Conservation (phyloP, 92 coral and sea anemone species). For the Phenganax marumi region DNA sequence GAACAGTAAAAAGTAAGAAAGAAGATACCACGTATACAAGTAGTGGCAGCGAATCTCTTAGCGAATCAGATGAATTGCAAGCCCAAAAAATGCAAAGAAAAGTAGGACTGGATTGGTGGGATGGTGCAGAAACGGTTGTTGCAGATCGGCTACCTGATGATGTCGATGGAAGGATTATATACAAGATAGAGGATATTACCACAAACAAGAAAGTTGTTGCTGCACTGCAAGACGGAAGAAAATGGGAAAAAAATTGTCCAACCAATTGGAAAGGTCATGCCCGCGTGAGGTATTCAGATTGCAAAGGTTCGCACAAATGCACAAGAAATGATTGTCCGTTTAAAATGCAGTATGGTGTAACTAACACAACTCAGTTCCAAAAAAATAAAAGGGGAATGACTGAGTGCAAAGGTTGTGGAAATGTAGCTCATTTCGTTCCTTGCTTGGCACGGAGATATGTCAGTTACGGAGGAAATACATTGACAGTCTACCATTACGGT, state of each 20-base stretch:
- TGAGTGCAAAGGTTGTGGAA: slow-evolving; percentile 48
- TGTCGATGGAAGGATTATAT: background rate
- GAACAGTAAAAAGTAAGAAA: too few relatives aligned
- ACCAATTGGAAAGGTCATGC: slow-evolving; percentile 6
- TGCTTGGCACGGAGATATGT: slow-evolving; percentile 38
- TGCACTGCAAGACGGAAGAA: slow-evolving; percentile 27
- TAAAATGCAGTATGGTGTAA: slow-evolving; percentile 38
- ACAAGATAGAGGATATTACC: slow-evolving; percentile 7
- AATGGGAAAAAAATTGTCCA: slow-evolving; percentile 27
- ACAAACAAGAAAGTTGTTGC: slow-evolving; percentile 26
- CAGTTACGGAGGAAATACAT: background rate
- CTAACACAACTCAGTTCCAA: slow-evolving; percentile 26
- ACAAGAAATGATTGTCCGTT: slow-evolving; percentile 28
- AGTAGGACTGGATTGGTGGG: slow-evolving; percentile 44
- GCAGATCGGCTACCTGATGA: slow-evolving; percentile 30
- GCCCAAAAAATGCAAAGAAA: slow-evolving; percentile 6
- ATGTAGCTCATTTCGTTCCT: background rate
- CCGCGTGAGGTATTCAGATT: slow-evolving; percentile 29
- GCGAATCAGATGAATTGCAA: too few relatives aligned
- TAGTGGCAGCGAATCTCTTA: too few relatives aligned
- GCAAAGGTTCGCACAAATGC: slow-evolving; percentile 36
- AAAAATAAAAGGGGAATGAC: slow-evolving; percentile 32
- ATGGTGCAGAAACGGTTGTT: slow-evolving; percentile 1
- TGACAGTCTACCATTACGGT: slow-evolving; percentile 50
- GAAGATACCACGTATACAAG: too few relatives aligned